These are phyloP conservation scores for Phlogophora meticulosa DNA, from an alignment of 2,888 invertebrate genomes.

Conservation along the genomic window DNA sequence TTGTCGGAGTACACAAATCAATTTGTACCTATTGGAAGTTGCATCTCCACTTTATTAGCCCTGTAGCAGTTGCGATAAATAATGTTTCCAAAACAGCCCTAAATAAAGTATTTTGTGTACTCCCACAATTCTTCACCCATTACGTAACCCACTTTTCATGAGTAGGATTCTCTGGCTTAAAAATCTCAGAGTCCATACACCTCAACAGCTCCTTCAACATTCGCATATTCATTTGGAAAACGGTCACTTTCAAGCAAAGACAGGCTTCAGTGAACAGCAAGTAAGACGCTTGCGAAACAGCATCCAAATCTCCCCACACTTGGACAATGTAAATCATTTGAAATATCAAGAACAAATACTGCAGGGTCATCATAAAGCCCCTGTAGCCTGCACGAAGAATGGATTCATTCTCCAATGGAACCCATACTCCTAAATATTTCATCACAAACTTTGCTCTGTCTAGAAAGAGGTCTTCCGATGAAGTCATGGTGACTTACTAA, in stretches of 20 bases:
- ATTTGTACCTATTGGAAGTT: too few species aligned
- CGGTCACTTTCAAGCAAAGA: slow-evolving; percentile 84
- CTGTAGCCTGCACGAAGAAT: slow-evolving; percentile 70
- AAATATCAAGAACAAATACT: slow-evolving; percentile 82
- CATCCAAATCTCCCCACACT: slow-evolving; percentile 85
- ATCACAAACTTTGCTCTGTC: slow-evolving; percentile 84
- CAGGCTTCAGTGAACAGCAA: slow-evolving; percentile 86
- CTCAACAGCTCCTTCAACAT: slow-evolving; percentile 73
- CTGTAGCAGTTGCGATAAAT: too few species aligned
- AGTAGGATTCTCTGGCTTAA: slow-evolving; percentile 72
- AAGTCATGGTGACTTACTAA: slow-evolving; percentile 43
- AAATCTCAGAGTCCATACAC: slow-evolving; percentile 80
- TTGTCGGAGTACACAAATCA: slow-evolving; percentile 43
- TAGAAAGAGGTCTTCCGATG: slow-evolving; percentile 78
- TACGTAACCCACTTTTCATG: slow-evolving; percentile 77
- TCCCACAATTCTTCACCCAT: not conserved
- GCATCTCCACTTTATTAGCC: too few species aligned
- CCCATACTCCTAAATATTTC: slow-evolving; percentile 85
- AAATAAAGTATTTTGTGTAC: slow-evolving; percentile 7
- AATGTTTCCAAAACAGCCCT: not conserved
- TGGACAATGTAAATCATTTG: slow-evolving; percentile 82
- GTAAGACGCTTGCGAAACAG: slow-evolving; percentile 83
- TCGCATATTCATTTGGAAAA: slow-evolving; percentile 78
- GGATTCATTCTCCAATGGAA: slow-evolving; percentile 73
- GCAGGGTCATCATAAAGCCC: slow-evolving; percentile 78